A percentile compares a stretch with the other conserved stretches of the same genome.
phyloP scores from a whole-genome alignment of 2,113 vertebrate genomes.

The Saccopteryx bilineata region DNA sequence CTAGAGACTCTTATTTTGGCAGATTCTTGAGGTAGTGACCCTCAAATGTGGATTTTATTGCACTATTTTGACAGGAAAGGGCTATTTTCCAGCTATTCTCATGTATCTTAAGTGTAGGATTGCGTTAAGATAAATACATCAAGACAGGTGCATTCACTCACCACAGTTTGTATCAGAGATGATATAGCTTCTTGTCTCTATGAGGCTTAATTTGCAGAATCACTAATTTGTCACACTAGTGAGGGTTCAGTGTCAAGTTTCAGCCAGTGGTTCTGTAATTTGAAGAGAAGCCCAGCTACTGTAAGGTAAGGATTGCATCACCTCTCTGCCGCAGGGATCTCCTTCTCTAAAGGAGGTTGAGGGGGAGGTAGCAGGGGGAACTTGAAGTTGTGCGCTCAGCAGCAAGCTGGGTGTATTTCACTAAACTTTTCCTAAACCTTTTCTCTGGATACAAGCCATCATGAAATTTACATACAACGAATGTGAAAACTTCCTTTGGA shows the following conservation, averaged over 20 bases:
- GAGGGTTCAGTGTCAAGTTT: neutral
- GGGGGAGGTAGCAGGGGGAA: neutral
- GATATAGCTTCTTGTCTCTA: neutral
- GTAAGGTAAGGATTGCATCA: neutral
- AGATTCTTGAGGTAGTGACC: conserved; percentile 48
- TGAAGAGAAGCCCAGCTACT: conserved; percentile 1
- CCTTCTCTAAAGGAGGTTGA: neutral
- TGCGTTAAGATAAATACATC: neutral
- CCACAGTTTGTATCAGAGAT: neutral
- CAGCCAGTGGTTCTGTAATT: neutral
- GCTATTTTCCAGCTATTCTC: neutral
- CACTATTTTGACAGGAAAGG: conserved; percentile 7
- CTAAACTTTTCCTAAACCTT: neutral
- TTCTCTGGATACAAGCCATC: neutral
- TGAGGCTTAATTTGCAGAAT: conserved; percentile 53
- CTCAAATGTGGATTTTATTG: conserved; percentile 29
- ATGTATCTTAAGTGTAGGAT: neutral
- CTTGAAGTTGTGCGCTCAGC: neutral
- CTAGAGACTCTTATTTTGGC: conserved; percentile 62
- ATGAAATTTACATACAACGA: conserved; percentile 47
- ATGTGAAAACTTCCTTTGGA: conserved; percentile 9
- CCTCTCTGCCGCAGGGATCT: neutral
- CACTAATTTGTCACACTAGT: conserved; percentile 21
- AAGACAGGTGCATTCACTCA: neutral
- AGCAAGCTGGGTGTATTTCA: neutral